Evolutionary conservation across 2,113 vertebrate species (phyloP).

Genomic region (Equus przewalskii): DNA sequence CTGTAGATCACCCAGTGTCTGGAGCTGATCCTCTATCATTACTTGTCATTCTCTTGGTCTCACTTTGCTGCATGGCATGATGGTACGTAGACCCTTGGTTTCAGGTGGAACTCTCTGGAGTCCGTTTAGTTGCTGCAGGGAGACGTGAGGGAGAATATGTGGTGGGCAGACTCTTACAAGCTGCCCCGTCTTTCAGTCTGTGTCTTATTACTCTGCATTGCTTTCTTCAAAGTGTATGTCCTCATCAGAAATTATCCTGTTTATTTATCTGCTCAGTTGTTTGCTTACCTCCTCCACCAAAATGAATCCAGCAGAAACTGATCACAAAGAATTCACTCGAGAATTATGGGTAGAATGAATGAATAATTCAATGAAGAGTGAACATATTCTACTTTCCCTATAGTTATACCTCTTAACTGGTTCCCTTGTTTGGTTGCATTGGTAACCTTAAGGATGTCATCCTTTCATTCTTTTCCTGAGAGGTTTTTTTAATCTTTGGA

Average conservation of each 20-base stretch:
- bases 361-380: no score
- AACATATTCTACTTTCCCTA: neutral
- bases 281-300: neutral
- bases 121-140: neutral
- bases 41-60: neutral
- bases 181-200: neutral
- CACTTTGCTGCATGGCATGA: neutral
- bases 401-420: neutral
- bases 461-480: neutral
- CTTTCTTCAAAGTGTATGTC: neutral
- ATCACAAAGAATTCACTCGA: neutral
- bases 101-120: neutral
- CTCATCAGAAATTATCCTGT: neutral
- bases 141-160: no score
- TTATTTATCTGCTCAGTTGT: neutral
- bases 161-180: rapidly evolving
- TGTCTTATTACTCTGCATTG: neutral
- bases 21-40: neutral
- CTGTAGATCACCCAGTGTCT: neutral
- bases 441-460: no score
- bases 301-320: neutral
- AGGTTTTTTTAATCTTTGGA: neutral
- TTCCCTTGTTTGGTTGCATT: rapidly evolving
- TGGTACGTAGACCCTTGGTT: neutral
- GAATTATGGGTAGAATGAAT: rapidly evolving